Conservation (phyloP, 2,888 invertebrate genomes). For the Nephrocerus scutellatus region DNA sequence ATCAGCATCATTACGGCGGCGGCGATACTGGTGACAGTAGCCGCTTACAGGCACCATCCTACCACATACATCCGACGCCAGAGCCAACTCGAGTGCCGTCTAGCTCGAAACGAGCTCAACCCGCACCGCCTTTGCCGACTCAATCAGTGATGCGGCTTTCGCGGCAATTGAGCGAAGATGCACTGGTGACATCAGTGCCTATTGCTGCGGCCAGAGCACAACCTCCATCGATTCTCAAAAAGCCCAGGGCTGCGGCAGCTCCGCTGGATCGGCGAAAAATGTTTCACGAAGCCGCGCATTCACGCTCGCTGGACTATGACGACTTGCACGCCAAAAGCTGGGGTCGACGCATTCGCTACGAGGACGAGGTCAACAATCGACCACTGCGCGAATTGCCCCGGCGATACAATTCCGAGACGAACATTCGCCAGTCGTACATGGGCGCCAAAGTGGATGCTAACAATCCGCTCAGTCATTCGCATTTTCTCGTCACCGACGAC, state of each 20-base stretch:
- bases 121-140: constrained; percentile 36
- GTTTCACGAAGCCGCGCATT: constrained; percentile 39
- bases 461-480: constrained; percentile 46
- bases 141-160: constrained; percentile 38
- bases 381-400: constrained; percentile 28
- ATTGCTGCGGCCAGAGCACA: constrained; percentile 38
- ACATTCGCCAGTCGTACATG: constrained; percentile 45
- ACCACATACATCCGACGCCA: constrained; percentile 39
- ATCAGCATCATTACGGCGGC: constrained; percentile 42
- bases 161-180: constrained; percentile 42
- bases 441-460: constrained; percentile 40
- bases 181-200: constrained; percentile 40
- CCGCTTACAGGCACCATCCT: constrained; percentile 39
- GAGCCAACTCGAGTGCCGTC: constrained; percentile 43
- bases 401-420: constrained; percentile 45
- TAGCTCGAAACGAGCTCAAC: constrained; percentile 36
- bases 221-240: constrained; percentile 42
- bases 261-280: constrained; percentile 37
- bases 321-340: constrained; percentile 43
- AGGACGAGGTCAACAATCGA: constrained; percentile 37
- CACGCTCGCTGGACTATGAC: constrained; percentile 45
- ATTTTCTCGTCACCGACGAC: constrained; percentile 47
- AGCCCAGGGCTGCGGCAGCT: constrained; percentile 33
- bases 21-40: constrained; percentile 36
- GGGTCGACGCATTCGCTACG: constrained; percentile 44